Percentiles rank a stretch among this genome's conserved stretches.
These are phyloP conservation scores for Archivesica marissinica DNA, from an alignment of 1,140 invertebrate genomes.

Conservation along the genomic window DNA sequence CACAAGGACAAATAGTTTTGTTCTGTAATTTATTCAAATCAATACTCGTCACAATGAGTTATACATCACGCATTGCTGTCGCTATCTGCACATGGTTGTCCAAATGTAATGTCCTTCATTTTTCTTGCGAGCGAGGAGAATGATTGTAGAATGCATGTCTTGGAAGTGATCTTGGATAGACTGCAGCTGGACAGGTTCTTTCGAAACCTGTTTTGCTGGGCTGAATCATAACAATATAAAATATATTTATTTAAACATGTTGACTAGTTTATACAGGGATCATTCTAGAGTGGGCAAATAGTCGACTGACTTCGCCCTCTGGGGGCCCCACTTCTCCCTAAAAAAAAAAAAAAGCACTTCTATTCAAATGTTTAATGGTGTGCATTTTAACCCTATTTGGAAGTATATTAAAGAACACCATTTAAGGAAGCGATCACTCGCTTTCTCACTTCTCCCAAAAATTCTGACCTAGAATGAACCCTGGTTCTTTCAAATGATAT, in stretches of 20 bases:
- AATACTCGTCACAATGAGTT: neutral
- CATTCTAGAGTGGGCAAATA: neutral
- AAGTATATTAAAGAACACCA: too few species aligned
- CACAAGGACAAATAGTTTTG: too few species aligned
- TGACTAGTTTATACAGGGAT: neutral
- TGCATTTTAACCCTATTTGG: neutral
- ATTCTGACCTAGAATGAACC: too few species aligned
- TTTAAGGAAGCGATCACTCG: too few species aligned
- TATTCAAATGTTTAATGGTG: neutral
- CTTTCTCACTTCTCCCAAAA: too few species aligned
- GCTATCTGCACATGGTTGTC: neutral
- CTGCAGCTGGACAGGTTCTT: neutral
- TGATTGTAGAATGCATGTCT: slow-evolving; percentile 37
- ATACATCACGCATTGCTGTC: neutral
- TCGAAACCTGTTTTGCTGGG: slow-evolving; percentile 3
- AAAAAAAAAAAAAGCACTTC: too few species aligned
- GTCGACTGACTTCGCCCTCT: neutral
- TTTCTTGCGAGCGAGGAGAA: slow-evolving; percentile 6
- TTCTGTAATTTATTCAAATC: neutral
- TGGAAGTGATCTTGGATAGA: neutral
- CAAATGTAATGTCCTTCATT: slow-evolving; percentile 25
- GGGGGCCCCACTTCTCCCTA: too few species aligned
- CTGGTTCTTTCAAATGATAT: neutral
- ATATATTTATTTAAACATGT: neutral
- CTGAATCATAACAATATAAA: neutral